Conservation (phyloP, 2,888 invertebrate species). For the Emmelina monodactyla region DNA sequence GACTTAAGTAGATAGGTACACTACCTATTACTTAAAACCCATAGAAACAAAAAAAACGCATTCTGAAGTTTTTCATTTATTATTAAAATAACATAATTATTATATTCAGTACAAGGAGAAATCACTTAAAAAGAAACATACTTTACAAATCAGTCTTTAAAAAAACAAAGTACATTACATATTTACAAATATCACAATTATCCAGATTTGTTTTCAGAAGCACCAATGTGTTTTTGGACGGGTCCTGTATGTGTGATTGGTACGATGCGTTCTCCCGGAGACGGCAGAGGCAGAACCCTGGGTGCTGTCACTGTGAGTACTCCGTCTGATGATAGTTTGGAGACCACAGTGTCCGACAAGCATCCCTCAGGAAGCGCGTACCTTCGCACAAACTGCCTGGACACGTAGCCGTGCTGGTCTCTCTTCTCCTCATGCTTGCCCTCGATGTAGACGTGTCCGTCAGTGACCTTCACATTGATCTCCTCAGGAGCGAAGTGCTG, state of each 20-base stretch:
- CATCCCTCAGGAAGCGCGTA: constrained; percentile 78
- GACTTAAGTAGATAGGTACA: too few relatives aligned
- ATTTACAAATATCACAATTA: too few relatives aligned
- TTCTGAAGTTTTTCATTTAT: too few relatives aligned
- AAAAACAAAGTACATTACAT: too few relatives aligned
- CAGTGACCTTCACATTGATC: constrained; percentile 75
- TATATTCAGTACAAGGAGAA: too few relatives aligned
- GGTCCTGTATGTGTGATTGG: constrained; percentile 69
- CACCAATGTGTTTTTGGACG: constrained; percentile 35
- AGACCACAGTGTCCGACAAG: constrained; percentile 74
- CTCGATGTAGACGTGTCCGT: constrained; percentile 72
- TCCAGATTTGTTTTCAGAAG: constrained; percentile 17
- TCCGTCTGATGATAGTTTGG: constrained; percentile 79
- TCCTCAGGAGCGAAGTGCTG: constrained; percentile 81
- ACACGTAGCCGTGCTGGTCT: constrained; percentile 76
- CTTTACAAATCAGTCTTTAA: constrained; percentile 36
- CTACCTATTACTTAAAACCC: too few relatives aligned
- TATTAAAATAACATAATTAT: too few relatives aligned
- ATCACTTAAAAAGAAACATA: too few relatives aligned
- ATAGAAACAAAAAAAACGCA: too few relatives aligned
- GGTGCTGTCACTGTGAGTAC: constrained; percentile 78
- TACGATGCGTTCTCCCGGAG: constrained; percentile 62
- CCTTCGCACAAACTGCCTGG: constrained; percentile 76
- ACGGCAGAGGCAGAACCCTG: constrained; percentile 39
- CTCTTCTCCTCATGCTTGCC: constrained; percentile 81